phyloP scores from a whole-genome alignment of 2,113 vertebrate species.

The Aegotheles bennettii region DNA sequence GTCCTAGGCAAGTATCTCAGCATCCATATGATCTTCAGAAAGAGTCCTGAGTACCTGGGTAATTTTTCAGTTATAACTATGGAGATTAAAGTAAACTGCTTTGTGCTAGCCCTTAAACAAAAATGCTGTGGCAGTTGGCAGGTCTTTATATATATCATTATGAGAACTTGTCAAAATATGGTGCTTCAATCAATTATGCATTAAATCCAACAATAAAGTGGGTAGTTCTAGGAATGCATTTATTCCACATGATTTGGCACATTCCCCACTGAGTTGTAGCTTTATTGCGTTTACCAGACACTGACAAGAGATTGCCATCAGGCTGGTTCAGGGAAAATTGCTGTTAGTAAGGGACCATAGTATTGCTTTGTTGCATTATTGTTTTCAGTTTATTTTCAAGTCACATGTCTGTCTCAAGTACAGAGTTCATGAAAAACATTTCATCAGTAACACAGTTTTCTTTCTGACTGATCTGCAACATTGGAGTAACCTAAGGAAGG shows the following conservation, averaged over 20 bases:
- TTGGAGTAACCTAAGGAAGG: background rate
- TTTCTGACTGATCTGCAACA: background rate
- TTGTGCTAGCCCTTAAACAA: background rate
- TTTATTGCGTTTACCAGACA: background rate
- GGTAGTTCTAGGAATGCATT: background rate
- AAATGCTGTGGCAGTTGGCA: background rate
- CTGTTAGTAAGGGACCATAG: background rate
- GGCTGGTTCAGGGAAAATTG: background rate
- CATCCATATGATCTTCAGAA: background rate
- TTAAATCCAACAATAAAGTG: background rate
- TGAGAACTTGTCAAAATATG: background rate
- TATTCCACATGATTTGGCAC: background rate
- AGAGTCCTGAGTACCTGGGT: background rate
- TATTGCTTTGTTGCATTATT: background rate
- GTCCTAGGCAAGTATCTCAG: background rate
- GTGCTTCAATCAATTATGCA: background rate
- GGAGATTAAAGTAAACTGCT: background rate
- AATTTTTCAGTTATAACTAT: background rate
- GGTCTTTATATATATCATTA: background rate
- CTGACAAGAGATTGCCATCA: background rate
- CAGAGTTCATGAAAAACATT: background rate
- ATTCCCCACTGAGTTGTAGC: background rate
- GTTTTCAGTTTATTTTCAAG: background rate
- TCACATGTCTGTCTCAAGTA: background rate
- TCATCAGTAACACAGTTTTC: background rate